These are phyloP conservation scores for Micromussa lordhowensis DNA, from an alignment of 92 coral and sea anemone species.

Conservation along the genomic window DNA sequence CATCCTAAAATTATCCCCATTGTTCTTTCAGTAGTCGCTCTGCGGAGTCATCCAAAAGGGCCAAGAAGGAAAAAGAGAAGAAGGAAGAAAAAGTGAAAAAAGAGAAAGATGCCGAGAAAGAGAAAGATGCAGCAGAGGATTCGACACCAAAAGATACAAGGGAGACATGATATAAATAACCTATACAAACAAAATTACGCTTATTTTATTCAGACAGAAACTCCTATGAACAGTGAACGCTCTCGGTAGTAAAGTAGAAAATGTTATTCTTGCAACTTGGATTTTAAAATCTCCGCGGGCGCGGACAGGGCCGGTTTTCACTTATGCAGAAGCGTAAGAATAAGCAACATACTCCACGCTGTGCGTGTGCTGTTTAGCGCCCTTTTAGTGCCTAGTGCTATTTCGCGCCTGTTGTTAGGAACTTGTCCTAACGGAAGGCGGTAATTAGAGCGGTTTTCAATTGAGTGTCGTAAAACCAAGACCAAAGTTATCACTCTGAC, in stretches of 20 bases:
- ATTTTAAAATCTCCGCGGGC: not conserved
- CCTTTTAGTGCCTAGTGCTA: too few species aligned
- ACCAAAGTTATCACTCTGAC: too few species aligned
- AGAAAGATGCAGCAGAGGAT: conserved; percentile 46
- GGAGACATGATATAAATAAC: conserved; percentile 28
- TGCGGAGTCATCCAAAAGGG: conserved; percentile 77
- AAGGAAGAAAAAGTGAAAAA: conserved; percentile 71
- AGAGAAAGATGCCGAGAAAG: conserved; percentile 66
- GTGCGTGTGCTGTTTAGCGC: too few species aligned
- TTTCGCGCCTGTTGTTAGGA: too few species aligned
- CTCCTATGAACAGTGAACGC: conserved; percentile 1
- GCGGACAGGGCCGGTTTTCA: too few species aligned
- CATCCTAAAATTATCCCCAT: not conserved
- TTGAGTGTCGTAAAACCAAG: too few species aligned
- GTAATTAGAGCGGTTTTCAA: too few species aligned
- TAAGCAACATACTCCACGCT: too few species aligned
- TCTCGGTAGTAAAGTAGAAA: conserved; percentile 12
- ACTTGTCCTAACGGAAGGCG: too few species aligned
- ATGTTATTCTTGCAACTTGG: not conserved
- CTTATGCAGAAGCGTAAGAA: too few species aligned
- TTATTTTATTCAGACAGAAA: conserved; percentile 38
- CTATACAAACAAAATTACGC: not conserved
- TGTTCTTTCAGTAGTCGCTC: conserved; percentile 46
- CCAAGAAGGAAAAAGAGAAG: conserved; percentile 81
- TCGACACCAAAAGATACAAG: conserved; percentile 41